Base-by-base conservation (phyloP, 2,888 invertebrate species). In the Drosophila suboccidentalis region DNA sequence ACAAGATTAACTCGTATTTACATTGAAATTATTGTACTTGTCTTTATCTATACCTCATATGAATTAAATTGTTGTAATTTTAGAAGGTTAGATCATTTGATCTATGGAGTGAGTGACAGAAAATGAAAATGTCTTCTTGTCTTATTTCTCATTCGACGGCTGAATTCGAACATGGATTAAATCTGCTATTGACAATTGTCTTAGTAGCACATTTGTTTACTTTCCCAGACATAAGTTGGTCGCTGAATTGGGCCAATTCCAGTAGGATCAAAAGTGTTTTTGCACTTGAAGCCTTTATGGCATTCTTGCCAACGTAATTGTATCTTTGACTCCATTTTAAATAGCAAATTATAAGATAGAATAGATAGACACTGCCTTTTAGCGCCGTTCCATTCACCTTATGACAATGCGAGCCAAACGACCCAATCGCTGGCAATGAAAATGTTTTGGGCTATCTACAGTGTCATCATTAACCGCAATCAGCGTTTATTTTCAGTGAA, bases 391-490 rank as follows among this genome's bases (percentile, higher is more conserved):
- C 26, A 57, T 41, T 49, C 4, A 61, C 34, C 50, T 38, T 15
- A 11, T 8, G n/a, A 17, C 4, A n/a, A 26, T 22, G 36, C 29
- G 26, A 36, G 1, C 19, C 17, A 47, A 53, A 43, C 26, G 11
- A 34, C n/a, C 41, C 38, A 41, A 70, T 50, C 41, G 57, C 39
- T 32, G 60, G 44, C 65, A 62, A 44, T 43, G 19, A 22, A 39
- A 62, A 44, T 53, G 57, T 61, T 68, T 47, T 17, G 43, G 74
- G 39, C 65, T 89, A 84, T 89, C 90, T 79, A 38, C 36, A 69
- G 65, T 78, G 86, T 85, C 90, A 87, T 87, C 82, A 79, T 89
- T 84, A 84, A 89, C 88, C 82, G 70, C 88, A 89, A 89, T 89
- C 89, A 85, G 73, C 75, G 71, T 68, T 60, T 67, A 69, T 89